Base-by-base conservation (phyloP, 2,797 vertebrate species). In the Anguilla pacifica region DNA sequence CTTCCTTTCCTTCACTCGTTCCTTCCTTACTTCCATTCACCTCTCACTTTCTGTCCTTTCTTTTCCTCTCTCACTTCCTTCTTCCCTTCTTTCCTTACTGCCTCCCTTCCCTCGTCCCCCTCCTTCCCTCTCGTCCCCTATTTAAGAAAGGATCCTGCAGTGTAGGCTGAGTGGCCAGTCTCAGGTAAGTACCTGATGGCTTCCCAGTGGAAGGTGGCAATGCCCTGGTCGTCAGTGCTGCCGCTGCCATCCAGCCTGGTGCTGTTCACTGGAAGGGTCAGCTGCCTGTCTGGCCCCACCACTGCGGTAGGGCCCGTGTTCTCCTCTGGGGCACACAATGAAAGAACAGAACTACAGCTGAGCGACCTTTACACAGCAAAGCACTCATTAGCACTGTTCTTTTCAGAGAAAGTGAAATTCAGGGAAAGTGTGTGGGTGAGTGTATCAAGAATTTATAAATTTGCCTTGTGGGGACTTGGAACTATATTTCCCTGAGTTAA, bases 171-270 rank as follows among this genome's bases (percentile, higher is more conserved):
- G 74, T 17, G 74, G 3, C 39, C 9, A 6, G 25, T 70, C 39
- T 3, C 7, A 9, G 51, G 28, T 43, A 81, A 17, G 85, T 95
- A 99, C 98, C 98, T 97, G 92, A 97, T 53, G n/a, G 93, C 93
- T 88, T 98, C 97, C 97, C 97, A 98, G 79, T 89, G 96, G 93
- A 96, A 98, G 90, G 95, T 95, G 89, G 94, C 90, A 81, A 98
- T 92, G 89, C 94, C 96, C 0, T 91, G 94, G 92, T 97, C 97
- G 7, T 97, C 97, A 0, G 91, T 96, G 94, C 97, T 98, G 87
- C 91, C 87, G 87, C 96, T 96, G 91, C 97, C 97, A 25, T 98
- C 95, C 53, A 98, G 93, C 1, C 84, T 91, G 64, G 96, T 64
- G 86, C 94, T 95, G 93, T 91, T 93, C 87, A 96, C 92, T 0